Conservation (phyloP, 2,888 invertebrate genomes). For the Chironomus tentans region DNA sequence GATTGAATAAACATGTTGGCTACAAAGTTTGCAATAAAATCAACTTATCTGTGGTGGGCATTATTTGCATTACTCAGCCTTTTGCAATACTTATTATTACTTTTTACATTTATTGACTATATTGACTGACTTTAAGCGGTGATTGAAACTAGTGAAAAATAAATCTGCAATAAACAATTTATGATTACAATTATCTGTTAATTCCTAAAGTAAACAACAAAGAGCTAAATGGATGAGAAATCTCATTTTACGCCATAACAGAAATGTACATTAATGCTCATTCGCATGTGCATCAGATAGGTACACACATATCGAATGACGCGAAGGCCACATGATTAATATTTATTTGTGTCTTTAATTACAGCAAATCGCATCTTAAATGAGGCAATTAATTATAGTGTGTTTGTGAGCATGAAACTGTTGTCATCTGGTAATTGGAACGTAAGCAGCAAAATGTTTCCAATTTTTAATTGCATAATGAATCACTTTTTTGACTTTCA, state of each 20-base stretch:
- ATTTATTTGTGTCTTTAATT: slow-evolving; percentile 23
- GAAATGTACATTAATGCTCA: background rate
- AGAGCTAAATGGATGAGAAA: background rate
- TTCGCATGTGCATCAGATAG: background rate
- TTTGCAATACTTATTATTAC: no score
- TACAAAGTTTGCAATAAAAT: background rate
- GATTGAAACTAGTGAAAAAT: background rate
- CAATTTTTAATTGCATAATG: background rate
- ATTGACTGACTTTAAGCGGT: background rate
- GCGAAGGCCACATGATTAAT: slow-evolving; percentile 8
- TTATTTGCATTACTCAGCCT: no score
- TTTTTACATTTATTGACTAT: no score
- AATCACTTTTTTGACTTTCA: background rate
- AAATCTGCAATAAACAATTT: background rate
- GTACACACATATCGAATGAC: background rate
- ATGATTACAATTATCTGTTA: background rate
- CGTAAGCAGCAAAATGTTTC: slow-evolving; percentile 6
- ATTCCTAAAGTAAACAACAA: background rate
- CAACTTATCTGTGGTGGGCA: background rate
- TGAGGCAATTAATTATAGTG: slow-evolving; percentile 24
- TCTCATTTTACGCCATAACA: background rate
- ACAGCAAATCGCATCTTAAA: slow-evolving; percentile 14
- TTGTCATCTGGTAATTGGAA: slow-evolving; percentile 24
- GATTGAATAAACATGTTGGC: slow-evolving; percentile 24
- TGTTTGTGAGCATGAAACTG: background rate